phyloP scores from a whole-genome alignment of 2,113 vertebrate genomes.

The Chrysochloris asiatica region DNA sequence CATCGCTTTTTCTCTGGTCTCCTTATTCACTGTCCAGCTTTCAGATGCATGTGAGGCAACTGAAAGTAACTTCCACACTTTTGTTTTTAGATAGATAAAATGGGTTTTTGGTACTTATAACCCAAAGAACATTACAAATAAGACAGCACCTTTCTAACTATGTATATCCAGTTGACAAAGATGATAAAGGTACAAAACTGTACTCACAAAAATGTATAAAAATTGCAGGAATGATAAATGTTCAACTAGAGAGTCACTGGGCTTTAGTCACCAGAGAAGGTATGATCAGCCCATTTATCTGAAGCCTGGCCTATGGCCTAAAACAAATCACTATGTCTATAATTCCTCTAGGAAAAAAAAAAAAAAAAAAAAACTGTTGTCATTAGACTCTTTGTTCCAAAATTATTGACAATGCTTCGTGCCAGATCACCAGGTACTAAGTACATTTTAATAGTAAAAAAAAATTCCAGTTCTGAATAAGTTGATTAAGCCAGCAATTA shows the following conservation, averaged over 20 bases:
- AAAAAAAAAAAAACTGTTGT: neutral
- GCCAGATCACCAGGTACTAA: neutral
- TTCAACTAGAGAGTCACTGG: neutral
- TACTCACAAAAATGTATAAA: constrained; percentile 8
- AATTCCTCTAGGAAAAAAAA: constrained; percentile 22
- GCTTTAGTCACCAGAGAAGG: neutral
- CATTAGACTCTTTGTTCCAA: neutral
- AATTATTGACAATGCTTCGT: constrained; percentile 30
- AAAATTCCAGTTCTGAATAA: constrained; percentile 38
- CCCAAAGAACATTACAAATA: constrained; percentile 3
- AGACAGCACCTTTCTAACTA: neutral
- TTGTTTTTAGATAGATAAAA: neutral
- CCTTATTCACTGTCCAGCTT: no score
- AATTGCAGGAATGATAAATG: neutral
- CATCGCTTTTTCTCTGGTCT: no score
- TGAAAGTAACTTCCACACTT: neutral
- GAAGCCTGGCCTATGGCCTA: neutral
- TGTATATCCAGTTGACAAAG: neutral
- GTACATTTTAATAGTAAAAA: neutral
- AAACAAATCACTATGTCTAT: constrained; percentile 17
- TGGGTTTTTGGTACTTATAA: neutral
- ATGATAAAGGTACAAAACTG: neutral
- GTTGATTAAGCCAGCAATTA: neutral
- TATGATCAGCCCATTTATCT: neutral
- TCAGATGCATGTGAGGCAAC: no score